Percentiles rank a stretch among this genome's conserved stretches.
These are phyloP conservation scores for Upupa epops DNA, from an alignment of 2,113 vertebrate species.

Conservation along the genomic window DNA sequence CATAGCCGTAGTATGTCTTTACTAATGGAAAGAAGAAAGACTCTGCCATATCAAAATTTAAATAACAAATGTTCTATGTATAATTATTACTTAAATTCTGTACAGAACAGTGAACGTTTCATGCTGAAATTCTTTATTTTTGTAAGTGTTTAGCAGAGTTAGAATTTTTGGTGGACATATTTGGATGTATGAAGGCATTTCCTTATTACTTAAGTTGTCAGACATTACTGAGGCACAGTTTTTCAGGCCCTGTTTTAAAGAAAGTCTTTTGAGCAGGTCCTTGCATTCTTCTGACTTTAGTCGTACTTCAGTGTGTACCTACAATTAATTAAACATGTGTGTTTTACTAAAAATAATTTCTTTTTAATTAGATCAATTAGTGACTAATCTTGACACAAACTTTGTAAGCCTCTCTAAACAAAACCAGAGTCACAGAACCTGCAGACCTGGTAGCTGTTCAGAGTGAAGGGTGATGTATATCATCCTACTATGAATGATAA, in stretches of 20 bases:
- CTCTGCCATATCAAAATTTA: not conserved
- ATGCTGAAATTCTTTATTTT: not conserved
- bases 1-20: not conserved
- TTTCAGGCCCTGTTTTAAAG: not conserved
- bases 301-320: not conserved
- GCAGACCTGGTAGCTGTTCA: not conserved
- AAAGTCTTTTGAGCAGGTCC: not conserved
- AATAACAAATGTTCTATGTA: not conserved
- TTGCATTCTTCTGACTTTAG: not conserved
- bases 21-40: not conserved
- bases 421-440: not conserved
- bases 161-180: not conserved
- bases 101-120: not conserved
- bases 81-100: not conserved
- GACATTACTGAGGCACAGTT: not conserved
- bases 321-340: not conserved
- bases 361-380: not conserved
- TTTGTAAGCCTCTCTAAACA: not conserved
- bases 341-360: not conserved
- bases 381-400: not conserved
- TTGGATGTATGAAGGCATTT: not conserved
- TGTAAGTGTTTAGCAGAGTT: not conserved
- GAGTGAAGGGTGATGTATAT: not conserved
- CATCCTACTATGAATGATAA: not conserved
- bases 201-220: not conserved